Evolutionary conservation across 1,140 invertebrate genomes (phyloP).

Genomic region (Diuraphis noxia): DNA sequence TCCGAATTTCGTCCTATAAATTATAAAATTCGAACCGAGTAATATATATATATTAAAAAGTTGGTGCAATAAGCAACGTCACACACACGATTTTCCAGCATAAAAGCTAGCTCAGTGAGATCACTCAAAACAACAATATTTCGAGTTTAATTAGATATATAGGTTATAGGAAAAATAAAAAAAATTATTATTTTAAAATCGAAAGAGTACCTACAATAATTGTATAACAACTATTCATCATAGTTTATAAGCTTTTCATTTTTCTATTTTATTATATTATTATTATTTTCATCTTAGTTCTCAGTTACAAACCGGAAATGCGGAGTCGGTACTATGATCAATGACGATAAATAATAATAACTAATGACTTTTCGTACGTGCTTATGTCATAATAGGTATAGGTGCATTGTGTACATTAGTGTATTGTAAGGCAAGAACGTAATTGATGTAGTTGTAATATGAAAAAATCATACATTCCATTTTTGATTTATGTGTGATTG

Average conservation of each 20-base stretch:
- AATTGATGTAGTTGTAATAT: not conserved
- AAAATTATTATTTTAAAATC: too few species aligned
- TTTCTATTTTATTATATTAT: not conserved
- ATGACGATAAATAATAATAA: not conserved
- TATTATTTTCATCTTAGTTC: not conserved
- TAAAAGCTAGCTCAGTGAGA: too few species aligned
- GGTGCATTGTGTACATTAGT: not conserved
- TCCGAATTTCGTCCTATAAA: too few species aligned
- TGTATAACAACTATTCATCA: too few species aligned
- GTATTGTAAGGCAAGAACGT: not conserved
- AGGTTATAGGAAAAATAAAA: too few species aligned
- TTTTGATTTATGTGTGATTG: not conserved
- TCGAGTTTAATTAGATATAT: too few species aligned
- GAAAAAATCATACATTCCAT: not conserved
- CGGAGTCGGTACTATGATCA: not conserved
- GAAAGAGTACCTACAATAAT: too few species aligned
- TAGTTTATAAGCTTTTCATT: not conserved
- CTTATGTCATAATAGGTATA: not conserved
- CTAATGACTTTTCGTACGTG: not conserved
- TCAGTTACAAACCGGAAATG: not conserved
- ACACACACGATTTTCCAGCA: too few species aligned
- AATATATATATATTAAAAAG: too few species aligned
- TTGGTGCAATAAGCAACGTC: too few species aligned
- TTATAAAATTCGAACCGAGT: too few species aligned
- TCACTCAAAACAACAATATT: too few species aligned